Conservation (phyloP, 2,888 invertebrate species). For the Temnothorax rugatulus region DNA sequence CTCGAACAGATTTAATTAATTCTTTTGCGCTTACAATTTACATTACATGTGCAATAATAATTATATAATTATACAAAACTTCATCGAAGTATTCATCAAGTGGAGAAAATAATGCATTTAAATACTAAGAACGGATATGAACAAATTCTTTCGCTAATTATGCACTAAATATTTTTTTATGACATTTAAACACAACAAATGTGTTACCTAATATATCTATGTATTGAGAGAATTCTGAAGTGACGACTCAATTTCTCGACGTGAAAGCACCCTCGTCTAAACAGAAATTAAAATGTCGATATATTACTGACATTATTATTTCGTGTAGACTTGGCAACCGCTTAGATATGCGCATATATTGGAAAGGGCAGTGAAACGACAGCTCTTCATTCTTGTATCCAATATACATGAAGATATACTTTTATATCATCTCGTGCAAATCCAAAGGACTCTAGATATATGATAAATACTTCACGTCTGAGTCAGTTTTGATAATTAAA, state of each 20-base stretch:
- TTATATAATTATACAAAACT: neutral
- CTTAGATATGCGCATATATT: neutral
- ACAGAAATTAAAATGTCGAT: neutral
- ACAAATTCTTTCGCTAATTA: neutral
- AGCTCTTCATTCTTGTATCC: neutral
- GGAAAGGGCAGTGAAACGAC: neutral
- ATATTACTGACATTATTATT: neutral
- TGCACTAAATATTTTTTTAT: constrained; percentile 20
- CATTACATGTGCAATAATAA: constrained; percentile 25
- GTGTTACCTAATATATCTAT: neutral
- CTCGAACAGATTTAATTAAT: neutral
- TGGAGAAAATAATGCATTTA: constrained; percentile 34
- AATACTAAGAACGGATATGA: neutral
- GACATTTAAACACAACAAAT: neutral
- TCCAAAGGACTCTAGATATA: neutral
- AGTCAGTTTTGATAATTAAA: constrained; percentile 8
- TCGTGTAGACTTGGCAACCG: neutral
- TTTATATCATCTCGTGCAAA: neutral
- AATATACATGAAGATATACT: neutral
- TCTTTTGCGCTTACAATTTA: neutral
- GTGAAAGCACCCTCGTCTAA: neutral
- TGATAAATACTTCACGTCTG: neutral
- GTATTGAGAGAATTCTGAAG: neutral
- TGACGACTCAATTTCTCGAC: neutral
- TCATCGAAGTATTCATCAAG: neutral